Percentiles rank a stretch among this genome's conserved stretches.
These are phyloP conservation scores for Stichodactyla helianthus DNA, from an alignment of 64 coral and sea anemone species.

Conservation along the genomic window DNA sequence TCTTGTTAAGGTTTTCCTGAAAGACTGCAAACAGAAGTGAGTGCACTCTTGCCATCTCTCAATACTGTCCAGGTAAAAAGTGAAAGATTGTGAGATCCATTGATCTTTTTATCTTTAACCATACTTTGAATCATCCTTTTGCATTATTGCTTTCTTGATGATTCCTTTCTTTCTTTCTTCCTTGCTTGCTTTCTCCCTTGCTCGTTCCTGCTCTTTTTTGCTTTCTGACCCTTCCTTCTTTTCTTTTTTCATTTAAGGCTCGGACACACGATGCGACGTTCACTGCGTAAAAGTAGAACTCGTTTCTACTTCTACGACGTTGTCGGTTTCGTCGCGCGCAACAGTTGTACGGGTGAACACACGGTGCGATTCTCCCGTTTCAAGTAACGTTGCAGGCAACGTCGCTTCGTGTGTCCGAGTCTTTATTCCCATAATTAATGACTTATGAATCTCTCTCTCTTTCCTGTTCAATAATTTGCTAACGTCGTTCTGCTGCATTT, in stretches of 20 bases:
- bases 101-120: no score
- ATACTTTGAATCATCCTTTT: background rate
- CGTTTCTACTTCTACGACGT: no score
- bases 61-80: slow-evolving; percentile 51
- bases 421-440: background rate
- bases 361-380: background rate
- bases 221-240: background rate
- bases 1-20: slow-evolving; percentile 59
- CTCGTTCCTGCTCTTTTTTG: background rate
- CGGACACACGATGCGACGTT: no score
- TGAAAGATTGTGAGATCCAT: background rate
- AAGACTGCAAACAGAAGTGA: slow-evolving; percentile 66
- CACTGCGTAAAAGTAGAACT: no score
- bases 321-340: no score
- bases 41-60: slow-evolving; percentile 38
- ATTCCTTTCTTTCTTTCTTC: no score
- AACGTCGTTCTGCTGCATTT: background rate
- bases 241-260: background rate
- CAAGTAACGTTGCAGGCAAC: background rate
- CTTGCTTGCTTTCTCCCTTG: background rate
- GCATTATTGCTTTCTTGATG: background rate
- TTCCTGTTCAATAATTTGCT: background rate
- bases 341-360: no score
- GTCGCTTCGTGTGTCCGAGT: no score
- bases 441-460: background rate